Percentiles rank a stretch among this genome's conserved stretches.
phyloP scores from a whole-genome alignment of 1,140 invertebrate species.

The Lasaia peninsularis region DNA sequence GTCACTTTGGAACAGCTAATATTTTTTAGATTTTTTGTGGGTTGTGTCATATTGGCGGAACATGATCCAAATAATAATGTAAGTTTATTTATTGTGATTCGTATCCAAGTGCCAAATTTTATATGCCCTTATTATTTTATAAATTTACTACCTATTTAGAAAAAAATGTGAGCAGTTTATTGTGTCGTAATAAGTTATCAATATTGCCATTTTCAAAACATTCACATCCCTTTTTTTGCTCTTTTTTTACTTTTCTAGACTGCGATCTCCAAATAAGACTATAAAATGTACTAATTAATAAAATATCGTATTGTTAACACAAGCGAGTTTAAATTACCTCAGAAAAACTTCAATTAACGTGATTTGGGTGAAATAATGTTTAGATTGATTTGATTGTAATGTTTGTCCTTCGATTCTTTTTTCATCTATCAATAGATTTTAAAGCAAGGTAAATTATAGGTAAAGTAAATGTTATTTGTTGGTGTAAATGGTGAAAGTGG shows the following conservation, averaged over 20 bases:
- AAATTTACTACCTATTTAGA: no score
- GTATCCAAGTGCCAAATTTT: no score
- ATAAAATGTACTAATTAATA: neutral
- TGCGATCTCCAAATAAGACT: neutral
- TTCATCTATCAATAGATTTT: slow-evolving; percentile 7
- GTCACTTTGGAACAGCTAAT: no score
- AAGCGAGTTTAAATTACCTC: slow-evolving; percentile 3
- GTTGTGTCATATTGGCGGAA: no score
- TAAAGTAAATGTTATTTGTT: slow-evolving; percentile 12
- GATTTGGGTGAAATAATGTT: neutral
- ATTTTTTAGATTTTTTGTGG: no score
- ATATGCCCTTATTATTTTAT: no score
- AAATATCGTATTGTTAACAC: slow-evolving; percentile 1
- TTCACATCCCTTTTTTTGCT: neutral
- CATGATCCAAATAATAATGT: no score
- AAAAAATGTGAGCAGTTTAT: no score
- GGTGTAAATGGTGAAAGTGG: slow-evolving; percentile 7
- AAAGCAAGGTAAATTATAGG: slow-evolving; percentile 5
- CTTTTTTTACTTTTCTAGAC: neutral
- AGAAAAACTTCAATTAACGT: neutral
- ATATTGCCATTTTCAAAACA: slow-evolving; percentile 1
- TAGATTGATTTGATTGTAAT: neutral
- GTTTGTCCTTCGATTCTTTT: neutral
- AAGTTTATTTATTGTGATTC: no score
- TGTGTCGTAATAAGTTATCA: neutral